Evolutionary conservation across 2,113 vertebrate species (phyloP).

Genomic region (Prolemur simus): DNA sequence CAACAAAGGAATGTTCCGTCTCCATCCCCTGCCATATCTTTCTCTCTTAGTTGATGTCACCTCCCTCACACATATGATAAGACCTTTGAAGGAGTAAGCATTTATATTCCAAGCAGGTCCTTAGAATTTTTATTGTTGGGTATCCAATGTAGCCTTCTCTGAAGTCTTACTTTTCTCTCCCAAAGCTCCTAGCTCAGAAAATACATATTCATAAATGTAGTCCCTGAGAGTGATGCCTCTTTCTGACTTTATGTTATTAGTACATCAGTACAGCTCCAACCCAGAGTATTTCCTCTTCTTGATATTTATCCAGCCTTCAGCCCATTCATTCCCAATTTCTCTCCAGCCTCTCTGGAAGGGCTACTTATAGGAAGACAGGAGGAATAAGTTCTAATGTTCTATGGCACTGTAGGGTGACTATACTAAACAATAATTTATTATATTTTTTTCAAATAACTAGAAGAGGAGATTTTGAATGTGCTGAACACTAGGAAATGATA

Average conservation of each 20-base stretch:
- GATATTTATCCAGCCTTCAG: neutral
- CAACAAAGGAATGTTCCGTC: neutral
- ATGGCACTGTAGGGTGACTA: neutral
- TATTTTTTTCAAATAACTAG: neutral
- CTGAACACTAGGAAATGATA: neutral
- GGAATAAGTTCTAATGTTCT: neutral
- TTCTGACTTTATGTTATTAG: neutral
- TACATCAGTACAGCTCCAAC: neutral
- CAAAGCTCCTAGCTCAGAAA: neutral
- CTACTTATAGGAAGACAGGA: neutral
- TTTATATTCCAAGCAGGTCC: neutral
- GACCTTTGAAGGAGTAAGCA: neutral
- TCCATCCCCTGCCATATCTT: neutral
- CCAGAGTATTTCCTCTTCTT: neutral
- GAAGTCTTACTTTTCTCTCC: neutral
- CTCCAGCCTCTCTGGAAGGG: neutral
- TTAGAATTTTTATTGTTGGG: neutral
- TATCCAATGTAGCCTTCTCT: neutral
- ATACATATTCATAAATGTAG: neutral
- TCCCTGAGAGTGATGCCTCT: neutral
- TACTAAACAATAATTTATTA: neutral
- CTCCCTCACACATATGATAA: neutral
- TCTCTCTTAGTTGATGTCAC: neutral
- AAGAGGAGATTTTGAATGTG: neutral
- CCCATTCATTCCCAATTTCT: neutral